Base-by-base conservation (phyloP, 2,888 invertebrate species). In the Caenorhabditis sp. region DNA sequence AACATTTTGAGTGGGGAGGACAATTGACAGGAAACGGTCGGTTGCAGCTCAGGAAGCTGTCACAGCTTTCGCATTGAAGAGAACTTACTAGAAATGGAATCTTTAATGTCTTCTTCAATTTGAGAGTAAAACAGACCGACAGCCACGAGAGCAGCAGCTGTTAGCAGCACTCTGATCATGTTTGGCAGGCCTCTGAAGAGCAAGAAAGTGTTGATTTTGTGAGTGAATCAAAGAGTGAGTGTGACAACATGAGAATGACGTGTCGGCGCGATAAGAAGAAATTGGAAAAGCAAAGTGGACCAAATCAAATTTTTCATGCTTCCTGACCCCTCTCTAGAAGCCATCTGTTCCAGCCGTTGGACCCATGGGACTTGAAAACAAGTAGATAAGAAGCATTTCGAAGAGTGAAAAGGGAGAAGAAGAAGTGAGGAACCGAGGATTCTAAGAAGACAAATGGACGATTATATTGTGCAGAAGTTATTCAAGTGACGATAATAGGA, bases 51-150 rank as follows among this genome's bases (percentile, higher is more conserved):
- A 48, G n/a, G 9, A 55, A 65, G 45, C 39, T 55, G 39, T 73
- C 73, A 15, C 73, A 73, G n/a, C 65, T 61, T 26, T 73, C 20
- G 35, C 73, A 73, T 41, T 41, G 46, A 17, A 71, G 45, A n/a
- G 48, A 39, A 24, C 15, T 22, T 0, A 39, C 71, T 71, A 50
- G 13, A 45, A 27, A 8, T 15, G 30, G 22, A 50, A 17, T 32
- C 24, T 13, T 37, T n/a, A 9, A 24, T 24, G 15, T n/a, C 30
- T 58, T 58, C 3, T 2, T 13, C n/a, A 2, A n/a, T 11, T n/a
- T 15, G 2, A 5, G 9, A 15, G 9, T 11, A 11, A 11, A 48
- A 46, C 62, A 32, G 9, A 63, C 62, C 62, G 41, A 63, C 32
- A 20, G 22, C 62, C 4, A 59, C 46, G 15, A 59, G 26, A 2